Base-by-base conservation (phyloP, 2,113 vertebrate genomes). In the Myodes glareolus region DNA sequence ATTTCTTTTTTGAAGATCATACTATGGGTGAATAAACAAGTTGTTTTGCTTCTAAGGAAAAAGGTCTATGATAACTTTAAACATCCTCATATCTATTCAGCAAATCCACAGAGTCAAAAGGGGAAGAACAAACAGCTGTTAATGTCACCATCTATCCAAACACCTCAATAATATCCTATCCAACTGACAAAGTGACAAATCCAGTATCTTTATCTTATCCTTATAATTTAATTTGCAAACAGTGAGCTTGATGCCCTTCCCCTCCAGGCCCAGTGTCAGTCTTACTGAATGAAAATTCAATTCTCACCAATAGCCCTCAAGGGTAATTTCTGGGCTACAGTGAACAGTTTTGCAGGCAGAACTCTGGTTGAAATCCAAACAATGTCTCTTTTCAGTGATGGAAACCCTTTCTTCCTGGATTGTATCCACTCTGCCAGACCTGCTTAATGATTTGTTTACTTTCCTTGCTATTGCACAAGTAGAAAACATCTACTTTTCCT, bases 211-310 rank as follows among this genome's bases (percentile, higher is more conserved):
- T 97, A 97, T 97, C 90, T 97, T 95, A 86, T 94, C 77, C 93
- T 98, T 92, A 96, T 94, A 97, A 97, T 96, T 97, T 91, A 97
- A 97, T 98, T 96, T 93, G 61, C 90, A 97, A 90, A 96, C 91
- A 97, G 52, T 31, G 42, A 95, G 67, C 87, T 85, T 94, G 92
- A 89, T 87, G 98, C 78, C 61, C 92, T 96, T 77, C 94, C 81
- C 67, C 72, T 94, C 92, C 45, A 98, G 50, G 21, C 61, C 95
- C 63, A 81, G 90, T 76, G 77, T 94, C 88, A 98, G 58, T 81
- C 87, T 95, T 91, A 95, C 27, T 92, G 96, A 96, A 97, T 95
- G 96, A 91, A 98, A 98, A 97, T 96, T 97, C 95, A 98, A 95
- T 97, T 97, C 87, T 96, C 94, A 96, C 2, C 36, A 92, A 97